phyloP scores from a whole-genome alignment of 2,797 vertebrate genomes.

The Parambassis ranga region DNA sequence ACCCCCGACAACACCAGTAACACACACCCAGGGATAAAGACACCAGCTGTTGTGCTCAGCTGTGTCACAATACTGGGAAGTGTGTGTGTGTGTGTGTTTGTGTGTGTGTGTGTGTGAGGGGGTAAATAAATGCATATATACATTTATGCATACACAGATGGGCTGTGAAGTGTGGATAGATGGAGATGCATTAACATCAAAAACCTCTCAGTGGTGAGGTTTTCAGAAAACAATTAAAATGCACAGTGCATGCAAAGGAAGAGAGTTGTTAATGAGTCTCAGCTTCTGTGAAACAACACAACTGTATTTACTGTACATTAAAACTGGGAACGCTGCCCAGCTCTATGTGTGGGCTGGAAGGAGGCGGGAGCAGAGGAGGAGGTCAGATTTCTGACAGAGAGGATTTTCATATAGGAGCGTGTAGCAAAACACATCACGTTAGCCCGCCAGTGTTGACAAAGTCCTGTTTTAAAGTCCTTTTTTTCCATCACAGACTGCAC shows the following conservation, averaged over 20 bases:
- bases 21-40: constrained; percentile 47
- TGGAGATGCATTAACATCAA: constrained; percentile 15
- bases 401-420: not conserved
- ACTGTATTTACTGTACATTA: not conserved
- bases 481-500: not conserved
- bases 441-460: not conserved
- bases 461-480: no score
- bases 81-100: not conserved
- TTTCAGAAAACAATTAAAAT: not conserved
- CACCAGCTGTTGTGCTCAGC: constrained; percentile 75
- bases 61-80: constrained; percentile 39
- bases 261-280: constrained; percentile 3
- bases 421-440: not conserved
- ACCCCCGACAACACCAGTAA: not conserved
- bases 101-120: constrained; percentile 15
- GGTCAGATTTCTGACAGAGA: not conserved
- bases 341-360: constrained; percentile 10
- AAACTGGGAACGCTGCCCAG: not conserved
- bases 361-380: not conserved
- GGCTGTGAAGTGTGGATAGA: constrained; percentile 27
- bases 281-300: not conserved
- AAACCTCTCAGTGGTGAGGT: not conserved
- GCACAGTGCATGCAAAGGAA: not conserved
- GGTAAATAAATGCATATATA: constrained; percentile 37
- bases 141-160: constrained; percentile 61